A percentile compares a stretch with the other conserved stretches of the same genome.
Conservation (phyloP, 2,113 vertebrate genomes). For the Tylochromis polylepis region DNA sequence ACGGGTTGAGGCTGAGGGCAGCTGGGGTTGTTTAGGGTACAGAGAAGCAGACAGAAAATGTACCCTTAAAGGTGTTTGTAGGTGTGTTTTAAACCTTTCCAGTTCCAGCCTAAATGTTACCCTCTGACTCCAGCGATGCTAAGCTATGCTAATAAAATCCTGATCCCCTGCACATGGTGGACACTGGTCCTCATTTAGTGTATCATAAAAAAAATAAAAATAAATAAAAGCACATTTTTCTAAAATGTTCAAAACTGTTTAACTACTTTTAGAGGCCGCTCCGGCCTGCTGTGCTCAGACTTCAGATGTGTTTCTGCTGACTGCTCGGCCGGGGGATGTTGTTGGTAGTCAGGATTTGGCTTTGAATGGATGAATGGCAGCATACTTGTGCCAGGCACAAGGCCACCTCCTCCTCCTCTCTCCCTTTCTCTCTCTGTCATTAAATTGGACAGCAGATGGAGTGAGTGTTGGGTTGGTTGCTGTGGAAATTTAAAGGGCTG, state of each 20-base stretch:
- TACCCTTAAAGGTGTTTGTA: background rate
- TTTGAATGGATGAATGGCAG: constrained; percentile 55
- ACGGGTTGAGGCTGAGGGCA: constrained; percentile 1
- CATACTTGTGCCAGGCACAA: constrained; percentile 65
- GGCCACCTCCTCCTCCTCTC: constrained; percentile 22
- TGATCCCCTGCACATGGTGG: background rate
- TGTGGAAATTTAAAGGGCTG: constrained; percentile 56
- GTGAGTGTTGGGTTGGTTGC: constrained; percentile 50
- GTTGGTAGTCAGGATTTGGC: constrained; percentile 33
- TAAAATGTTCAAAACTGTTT: background rate
- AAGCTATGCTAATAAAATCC: background rate
- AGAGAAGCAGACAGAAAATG: background rate
- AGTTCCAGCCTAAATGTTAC: background rate
- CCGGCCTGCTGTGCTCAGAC: background rate
- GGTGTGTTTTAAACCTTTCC: background rate
- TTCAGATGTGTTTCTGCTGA: constrained; percentile 1
- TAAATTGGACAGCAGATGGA: constrained; percentile 70
- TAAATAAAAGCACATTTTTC: background rate
- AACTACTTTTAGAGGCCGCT: background rate
- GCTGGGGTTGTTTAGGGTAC: constrained; percentile 2
- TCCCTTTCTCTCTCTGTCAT: constrained; percentile 31
- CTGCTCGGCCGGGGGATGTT: background rate
- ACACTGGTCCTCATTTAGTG: background rate
- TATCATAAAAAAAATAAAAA: background rate
- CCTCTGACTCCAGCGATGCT: background rate